Evolutionary conservation across 92 coral and sea anemone species (phyloP).

Genomic region (Hydrozoanthus gracilis): DNA sequence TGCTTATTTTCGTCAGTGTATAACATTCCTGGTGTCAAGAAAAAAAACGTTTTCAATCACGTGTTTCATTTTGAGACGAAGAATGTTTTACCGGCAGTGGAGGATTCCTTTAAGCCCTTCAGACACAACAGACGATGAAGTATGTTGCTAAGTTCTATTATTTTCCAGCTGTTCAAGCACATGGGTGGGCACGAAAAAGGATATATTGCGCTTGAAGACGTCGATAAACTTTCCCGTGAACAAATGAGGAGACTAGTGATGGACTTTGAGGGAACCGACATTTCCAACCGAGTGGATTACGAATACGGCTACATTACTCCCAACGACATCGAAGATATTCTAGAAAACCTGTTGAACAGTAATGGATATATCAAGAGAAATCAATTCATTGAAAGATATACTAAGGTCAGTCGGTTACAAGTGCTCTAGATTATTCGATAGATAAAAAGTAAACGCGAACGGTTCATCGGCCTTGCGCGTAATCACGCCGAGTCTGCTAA

Average conservation of each 20-base stretch:
- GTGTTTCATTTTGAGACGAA: too few relatives aligned
- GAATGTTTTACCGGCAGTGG: too few relatives aligned
- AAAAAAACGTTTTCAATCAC: too few relatives aligned
- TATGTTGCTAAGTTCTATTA: too few relatives aligned
- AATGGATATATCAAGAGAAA: conserved; percentile 5
- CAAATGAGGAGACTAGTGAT: conserved; percentile 19
- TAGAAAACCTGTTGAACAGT: neutral
- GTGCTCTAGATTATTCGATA: too few relatives aligned
- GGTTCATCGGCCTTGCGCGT: too few relatives aligned
- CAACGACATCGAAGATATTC: neutral
- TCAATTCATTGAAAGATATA: conserved; percentile 27
- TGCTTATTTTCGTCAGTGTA: too few relatives aligned
- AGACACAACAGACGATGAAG: too few relatives aligned
- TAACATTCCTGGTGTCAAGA: too few relatives aligned
- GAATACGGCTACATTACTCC: conserved; percentile 24
- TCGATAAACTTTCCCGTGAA: conserved; percentile 30
- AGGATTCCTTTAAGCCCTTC: too few relatives aligned
- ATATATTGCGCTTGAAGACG: conserved; percentile 34
- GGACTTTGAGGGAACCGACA: conserved; percentile 21
- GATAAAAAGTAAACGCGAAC: too few relatives aligned
- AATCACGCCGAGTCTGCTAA: too few relatives aligned
- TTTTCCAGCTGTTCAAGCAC: conserved; percentile 8
- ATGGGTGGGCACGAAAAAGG: conserved; percentile 34
- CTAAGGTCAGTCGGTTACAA: conserved; percentile 11
- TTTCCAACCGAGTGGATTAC: conserved; percentile 22